A percentile compares a stretch with the other conserved stretches of the same genome.
phyloP scores from a whole-genome alignment of 2,113 vertebrate species.

The Rhabdomys dilectus region DNA sequence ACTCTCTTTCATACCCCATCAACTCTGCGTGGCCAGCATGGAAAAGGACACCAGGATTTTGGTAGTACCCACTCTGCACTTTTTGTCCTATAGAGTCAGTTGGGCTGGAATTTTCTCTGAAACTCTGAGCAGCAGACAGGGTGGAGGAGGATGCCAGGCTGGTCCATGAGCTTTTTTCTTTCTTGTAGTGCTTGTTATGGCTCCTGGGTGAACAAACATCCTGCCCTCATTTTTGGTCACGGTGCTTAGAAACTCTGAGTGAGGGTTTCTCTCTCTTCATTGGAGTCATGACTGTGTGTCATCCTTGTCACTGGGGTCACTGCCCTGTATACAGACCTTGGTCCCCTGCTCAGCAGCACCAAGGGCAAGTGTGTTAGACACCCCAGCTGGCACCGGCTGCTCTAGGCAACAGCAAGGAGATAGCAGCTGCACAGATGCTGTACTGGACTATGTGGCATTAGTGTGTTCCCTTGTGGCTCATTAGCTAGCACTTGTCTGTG shows the following conservation, averaged over 20 bases:
- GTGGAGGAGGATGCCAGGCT: neutral
- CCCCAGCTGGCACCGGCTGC: too few relatives aligned
- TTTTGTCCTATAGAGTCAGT: too few relatives aligned
- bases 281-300: neutral
- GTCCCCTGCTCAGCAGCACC: neutral
- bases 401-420: neutral
- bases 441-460: too few relatives aligned
- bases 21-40: neutral
- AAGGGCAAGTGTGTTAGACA: neutral
- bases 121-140: neutral
- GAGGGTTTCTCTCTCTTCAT: neutral
- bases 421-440: neutral
- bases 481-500: neutral
- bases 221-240: neutral
- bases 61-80: accelerated
- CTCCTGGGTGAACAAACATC: neutral
- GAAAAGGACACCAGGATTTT: neutral
- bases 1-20: neutral
- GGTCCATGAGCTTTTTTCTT: neutral
- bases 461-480: neutral
- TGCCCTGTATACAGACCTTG: neutral
- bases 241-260: neutral
- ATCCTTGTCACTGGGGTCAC: neutral
- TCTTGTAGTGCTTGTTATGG: neutral
- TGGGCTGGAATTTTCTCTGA: neutral